These are phyloP conservation scores for Synanthedon andrenaeformis DNA, from an alignment of 2,888 invertebrate genomes.

Conservation along the genomic window DNA sequence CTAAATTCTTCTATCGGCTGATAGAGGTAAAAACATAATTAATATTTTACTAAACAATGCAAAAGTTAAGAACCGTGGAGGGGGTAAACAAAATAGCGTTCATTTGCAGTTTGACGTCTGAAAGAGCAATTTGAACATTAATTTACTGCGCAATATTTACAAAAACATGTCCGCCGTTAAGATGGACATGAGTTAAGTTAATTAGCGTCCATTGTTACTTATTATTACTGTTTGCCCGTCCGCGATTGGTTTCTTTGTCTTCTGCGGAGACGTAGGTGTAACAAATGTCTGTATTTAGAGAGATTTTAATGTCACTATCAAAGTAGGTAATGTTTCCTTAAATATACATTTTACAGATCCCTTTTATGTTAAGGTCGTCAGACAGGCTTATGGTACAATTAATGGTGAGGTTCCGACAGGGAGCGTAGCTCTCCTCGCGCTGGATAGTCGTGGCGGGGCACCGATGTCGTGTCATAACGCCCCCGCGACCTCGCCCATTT, in stretches of 20 bases:
- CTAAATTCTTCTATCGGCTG: background rate
- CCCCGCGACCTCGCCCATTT: too few species aligned
- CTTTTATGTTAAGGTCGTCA: too few species aligned
- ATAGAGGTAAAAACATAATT: too few species aligned
- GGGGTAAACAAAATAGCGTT: slow-evolving; percentile 22
- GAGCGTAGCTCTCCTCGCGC: too few species aligned
- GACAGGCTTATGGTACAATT: too few species aligned
- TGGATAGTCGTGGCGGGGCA: too few species aligned
- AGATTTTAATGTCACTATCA: slow-evolving; percentile 8
- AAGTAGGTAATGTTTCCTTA: background rate
- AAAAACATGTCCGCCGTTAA: slow-evolving; percentile 38
- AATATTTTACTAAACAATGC: too few species aligned
- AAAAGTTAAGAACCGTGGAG: background rate
- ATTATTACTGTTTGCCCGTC: slow-evolving; percentile 28
- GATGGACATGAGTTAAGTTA: slow-evolving; percentile 28
- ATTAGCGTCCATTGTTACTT: slow-evolving; percentile 40
- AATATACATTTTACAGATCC: background rate
- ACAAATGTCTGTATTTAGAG: slow-evolving; percentile 23
- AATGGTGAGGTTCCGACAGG: too few species aligned
- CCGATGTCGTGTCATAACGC: too few species aligned
- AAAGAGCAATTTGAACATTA: slow-evolving; percentile 53
- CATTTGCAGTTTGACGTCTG: slow-evolving; percentile 51
- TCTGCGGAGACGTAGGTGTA: slow-evolving; percentile 11
- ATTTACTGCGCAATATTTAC: slow-evolving; percentile 48
- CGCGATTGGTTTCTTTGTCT: slow-evolving; percentile 23